A percentile compares a stretch with the other conserved stretches of the same genome.
phyloP scores from a whole-genome alignment of 2,888 invertebrate species.

The Nephrotoma appendiculata region DNA sequence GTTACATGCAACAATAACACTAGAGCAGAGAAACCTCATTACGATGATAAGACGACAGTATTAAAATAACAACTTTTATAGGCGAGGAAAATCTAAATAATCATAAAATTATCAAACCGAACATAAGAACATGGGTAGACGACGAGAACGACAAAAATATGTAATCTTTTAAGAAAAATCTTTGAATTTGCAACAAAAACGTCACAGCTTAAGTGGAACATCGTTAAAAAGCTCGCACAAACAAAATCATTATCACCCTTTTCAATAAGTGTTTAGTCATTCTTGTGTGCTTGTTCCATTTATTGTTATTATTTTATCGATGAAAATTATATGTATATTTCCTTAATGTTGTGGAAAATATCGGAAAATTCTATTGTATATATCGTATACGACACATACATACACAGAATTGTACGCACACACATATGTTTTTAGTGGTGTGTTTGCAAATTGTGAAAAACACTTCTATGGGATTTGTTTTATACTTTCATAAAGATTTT shows the following conservation, averaged over 20 bases:
- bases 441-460: not conserved
- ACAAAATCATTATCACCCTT: not conserved
- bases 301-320: not conserved
- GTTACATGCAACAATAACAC: too few species aligned
- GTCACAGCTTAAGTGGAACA: not conserved
- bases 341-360: not conserved
- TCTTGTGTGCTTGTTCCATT: not conserved
- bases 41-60: not conserved
- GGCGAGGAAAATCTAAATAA: not conserved
- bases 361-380: not conserved
- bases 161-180: not conserved
- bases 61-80: not conserved
- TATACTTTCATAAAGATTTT: not conserved
- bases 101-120: not conserved
- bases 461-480: not conserved
- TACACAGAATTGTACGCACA: not conserved
- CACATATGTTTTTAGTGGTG: not conserved
- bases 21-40: not conserved
- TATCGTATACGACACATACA: not conserved
- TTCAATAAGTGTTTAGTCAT: not conserved
- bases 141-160: not conserved
- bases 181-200: not conserved
- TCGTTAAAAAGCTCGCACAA: not conserved
- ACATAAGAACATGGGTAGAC: not conserved
- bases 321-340: not conserved